Conservation (phyloP, 2,113 vertebrate genomes). For the Micronycteris hirsuta region DNA sequence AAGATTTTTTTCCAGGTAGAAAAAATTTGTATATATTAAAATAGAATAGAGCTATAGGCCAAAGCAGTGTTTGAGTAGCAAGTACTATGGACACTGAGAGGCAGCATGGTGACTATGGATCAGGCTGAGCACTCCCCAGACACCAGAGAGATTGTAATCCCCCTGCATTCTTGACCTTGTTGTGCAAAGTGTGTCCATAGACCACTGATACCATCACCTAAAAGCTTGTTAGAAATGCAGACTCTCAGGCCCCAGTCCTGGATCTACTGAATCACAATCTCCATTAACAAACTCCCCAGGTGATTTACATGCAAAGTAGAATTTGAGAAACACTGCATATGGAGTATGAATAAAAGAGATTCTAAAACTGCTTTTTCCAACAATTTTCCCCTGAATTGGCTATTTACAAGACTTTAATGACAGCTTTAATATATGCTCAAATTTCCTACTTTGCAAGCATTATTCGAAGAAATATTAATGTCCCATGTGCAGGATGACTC, state of each 20-base stretch:
- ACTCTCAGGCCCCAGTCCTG: background rate
- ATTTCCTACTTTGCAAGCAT: background rate
- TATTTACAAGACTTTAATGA: background rate
- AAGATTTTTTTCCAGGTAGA: background rate
- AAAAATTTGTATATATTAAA: background rate
- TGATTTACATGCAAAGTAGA: background rate
- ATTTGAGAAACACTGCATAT: background rate
- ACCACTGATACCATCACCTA: background rate
- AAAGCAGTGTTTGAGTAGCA: background rate
- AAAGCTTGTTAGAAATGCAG: background rate
- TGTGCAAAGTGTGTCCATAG: background rate
- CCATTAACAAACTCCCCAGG: background rate
- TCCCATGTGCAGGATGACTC: background rate
- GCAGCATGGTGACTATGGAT: background rate
- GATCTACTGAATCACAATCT: background rate
- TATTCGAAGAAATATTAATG: background rate
- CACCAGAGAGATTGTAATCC: background rate
- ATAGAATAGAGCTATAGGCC: background rate
- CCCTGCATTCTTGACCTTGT: background rate
- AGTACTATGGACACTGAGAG: background rate
- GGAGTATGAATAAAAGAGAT: background rate
- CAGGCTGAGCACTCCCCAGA: background rate
- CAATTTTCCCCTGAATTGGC: background rate
- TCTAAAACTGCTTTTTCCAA: background rate
- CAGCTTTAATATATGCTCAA: background rate